A percentile compares a stretch with the other conserved stretches of the same genome.
These are phyloP conservation scores for Microcebus murinus DNA, from an alignment of 2,113 vertebrate species.

Conservation along the genomic window DNA sequence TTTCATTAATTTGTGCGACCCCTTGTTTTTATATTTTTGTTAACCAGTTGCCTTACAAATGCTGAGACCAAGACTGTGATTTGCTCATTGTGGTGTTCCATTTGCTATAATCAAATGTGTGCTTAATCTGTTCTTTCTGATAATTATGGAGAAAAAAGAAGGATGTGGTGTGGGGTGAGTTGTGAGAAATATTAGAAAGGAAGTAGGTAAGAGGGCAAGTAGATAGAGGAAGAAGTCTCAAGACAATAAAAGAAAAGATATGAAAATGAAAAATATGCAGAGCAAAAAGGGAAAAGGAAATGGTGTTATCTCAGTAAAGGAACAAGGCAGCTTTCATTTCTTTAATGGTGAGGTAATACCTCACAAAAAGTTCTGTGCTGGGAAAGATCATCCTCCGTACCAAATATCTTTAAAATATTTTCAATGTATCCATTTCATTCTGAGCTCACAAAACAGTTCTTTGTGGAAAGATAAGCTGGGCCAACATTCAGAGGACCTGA, in stretches of 20 bases:
- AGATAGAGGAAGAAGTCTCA: slow-evolving; percentile 13
- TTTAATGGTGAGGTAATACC: slow-evolving; percentile 12
- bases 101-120: neutral
- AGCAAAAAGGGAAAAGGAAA: neutral
- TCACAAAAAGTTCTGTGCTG: slow-evolving; percentile 34
- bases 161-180: neutral
- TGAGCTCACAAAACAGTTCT: slow-evolving; percentile 44
- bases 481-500: neutral
- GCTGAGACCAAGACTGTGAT: neutral
- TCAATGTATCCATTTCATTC: slow-evolving; percentile 43
- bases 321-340: slow-evolving; percentile 38
- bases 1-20: neutral
- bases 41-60: slow-evolving; percentile 42
- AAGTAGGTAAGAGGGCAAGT: neutral
- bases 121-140: slow-evolving; percentile 25
- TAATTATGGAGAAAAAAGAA: slow-evolving; percentile 34
- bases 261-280: slow-evolving; percentile 26
- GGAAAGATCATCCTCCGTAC: slow-evolving; percentile 24
- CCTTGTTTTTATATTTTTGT: slow-evolving; percentile 52
- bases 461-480: slow-evolving; percentile 50
- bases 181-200: slow-evolving; percentile 34
- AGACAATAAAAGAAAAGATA: neutral
- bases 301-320: neutral
- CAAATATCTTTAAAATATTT: slow-evolving; percentile 12
- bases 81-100: slow-evolving; percentile 4